Conservation (phyloP, 2,888 invertebrate genomes). For the Cerastoderma edule region DNA sequence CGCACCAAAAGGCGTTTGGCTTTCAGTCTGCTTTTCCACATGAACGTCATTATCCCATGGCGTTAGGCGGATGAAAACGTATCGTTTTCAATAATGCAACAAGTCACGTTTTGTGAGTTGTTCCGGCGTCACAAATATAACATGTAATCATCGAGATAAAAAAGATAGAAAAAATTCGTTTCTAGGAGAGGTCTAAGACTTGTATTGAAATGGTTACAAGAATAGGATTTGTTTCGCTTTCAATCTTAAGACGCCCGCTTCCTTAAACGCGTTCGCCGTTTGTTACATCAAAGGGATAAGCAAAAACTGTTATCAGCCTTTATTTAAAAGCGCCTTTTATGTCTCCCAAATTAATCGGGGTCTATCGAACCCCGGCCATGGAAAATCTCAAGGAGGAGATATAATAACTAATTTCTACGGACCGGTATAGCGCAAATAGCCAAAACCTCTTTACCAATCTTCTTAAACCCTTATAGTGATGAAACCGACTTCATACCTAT, state of each 20-base stretch:
- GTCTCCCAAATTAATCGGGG: constrained; percentile 20
- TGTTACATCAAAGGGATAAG: constrained; percentile 7
- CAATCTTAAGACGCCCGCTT: neutral
- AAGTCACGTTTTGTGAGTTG: neutral
- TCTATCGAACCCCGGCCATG: neutral
- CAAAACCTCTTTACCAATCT: no score
- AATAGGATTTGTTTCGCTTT: constrained; percentile 1
- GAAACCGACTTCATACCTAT: no score
- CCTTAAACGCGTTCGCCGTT: neutral
- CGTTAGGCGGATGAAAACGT: no score
- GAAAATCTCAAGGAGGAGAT: neutral
- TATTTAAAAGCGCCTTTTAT: constrained; percentile 8
- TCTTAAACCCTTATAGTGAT: no score
- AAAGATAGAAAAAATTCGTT: neutral
- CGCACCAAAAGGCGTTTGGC: no score
- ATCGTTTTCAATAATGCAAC: no score
- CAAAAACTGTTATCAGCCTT: constrained; percentile 6
- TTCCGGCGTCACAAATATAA: neutral
- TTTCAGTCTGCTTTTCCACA: no score
- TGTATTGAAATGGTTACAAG: constrained; percentile 2
- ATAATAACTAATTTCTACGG: no score
- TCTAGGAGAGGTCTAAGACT: neutral
- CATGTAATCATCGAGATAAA: neutral
- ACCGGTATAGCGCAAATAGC: no score
- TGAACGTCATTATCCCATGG: no score